phyloP scores from a whole-genome alignment of 2,888 invertebrate species.

The Oxycera nigricornis region DNA sequence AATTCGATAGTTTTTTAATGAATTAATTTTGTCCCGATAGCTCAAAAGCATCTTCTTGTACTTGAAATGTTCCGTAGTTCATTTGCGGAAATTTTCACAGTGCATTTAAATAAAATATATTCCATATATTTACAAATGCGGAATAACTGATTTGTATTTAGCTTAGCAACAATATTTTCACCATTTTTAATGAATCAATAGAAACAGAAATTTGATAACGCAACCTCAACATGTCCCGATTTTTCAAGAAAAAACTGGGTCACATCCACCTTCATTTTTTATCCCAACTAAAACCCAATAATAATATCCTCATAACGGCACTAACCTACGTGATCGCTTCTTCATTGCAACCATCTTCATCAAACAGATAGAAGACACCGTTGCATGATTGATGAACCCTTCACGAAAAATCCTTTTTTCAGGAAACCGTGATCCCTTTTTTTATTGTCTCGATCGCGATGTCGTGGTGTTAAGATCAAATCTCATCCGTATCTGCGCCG shows the following conservation, averaged over 20 bases:
- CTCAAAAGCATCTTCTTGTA: too few relatives aligned
- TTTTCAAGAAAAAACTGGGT: background rate
- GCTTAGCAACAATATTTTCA: too few relatives aligned
- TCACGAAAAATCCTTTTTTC: slow-evolving; percentile 25
- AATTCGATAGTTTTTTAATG: too few relatives aligned
- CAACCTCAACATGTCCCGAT: too few relatives aligned
- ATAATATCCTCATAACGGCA: slow-evolving; percentile 12
- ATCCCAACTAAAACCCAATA: background rate
- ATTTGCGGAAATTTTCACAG: too few relatives aligned
- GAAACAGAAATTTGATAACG: too few relatives aligned
- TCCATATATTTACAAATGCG: too few relatives aligned
- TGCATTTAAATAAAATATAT: too few relatives aligned
- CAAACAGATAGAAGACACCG: background rate
- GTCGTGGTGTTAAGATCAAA: slow-evolving; percentile 34
- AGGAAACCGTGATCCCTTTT: slow-evolving; percentile 12
- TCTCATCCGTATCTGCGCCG: slow-evolving; percentile 19
- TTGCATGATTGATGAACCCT: slow-evolving; percentile 29
- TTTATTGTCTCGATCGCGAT: slow-evolving; percentile 14
- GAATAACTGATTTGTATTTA: too few relatives aligned
- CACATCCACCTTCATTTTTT: background rate
- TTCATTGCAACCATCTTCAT: background rate
- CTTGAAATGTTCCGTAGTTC: too few relatives aligned
- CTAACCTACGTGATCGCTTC: background rate
- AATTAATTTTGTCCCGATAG: too few relatives aligned
- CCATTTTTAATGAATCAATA: too few relatives aligned